Evolutionary conservation across 2,888 invertebrate species (phyloP).

Genomic region (Hypsopygia costalis): DNA sequence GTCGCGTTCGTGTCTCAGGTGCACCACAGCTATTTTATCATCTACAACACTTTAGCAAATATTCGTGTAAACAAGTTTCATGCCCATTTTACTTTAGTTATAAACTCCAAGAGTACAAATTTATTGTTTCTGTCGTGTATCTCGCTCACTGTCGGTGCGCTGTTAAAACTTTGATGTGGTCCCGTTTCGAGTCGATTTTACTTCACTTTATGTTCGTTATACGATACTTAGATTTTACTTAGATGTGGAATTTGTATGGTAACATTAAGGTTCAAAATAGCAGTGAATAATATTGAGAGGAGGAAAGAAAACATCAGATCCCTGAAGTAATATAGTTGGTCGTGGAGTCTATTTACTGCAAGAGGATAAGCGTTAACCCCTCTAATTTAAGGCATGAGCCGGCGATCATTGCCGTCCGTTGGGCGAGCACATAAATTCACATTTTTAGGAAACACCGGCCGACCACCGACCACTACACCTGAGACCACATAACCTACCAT

Average conservation of each 20-base stretch:
- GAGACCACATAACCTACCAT: constrained; percentile 58
- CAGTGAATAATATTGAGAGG: constrained; percentile 48
- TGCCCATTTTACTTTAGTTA: constrained; percentile 53
- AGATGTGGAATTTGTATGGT: constrained; percentile 15
- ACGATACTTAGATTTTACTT: constrained; percentile 6
- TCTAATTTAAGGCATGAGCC: constrained; percentile 75
- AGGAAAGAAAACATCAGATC: constrained; percentile 35
- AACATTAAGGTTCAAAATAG: constrained; percentile 41
- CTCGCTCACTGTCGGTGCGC: constrained; percentile 28
- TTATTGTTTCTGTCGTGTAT: constrained; percentile 39
- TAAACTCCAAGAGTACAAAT: constrained; percentile 43
- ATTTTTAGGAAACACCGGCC: constrained; percentile 66
- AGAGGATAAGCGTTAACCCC: constrained; percentile 72
- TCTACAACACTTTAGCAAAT: constrained; percentile 57
- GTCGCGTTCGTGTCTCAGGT: constrained; percentile 54
- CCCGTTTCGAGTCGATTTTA: constrained; percentile 12
- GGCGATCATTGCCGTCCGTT: constrained; percentile 70
- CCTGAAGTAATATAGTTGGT: constrained; percentile 60
- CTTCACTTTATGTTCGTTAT: constrained; percentile 15
- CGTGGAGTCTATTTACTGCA: constrained; percentile 65
- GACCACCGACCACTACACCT: constrained; percentile 48
- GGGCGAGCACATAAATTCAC: constrained; percentile 71
- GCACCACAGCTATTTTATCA: constrained; percentile 61
- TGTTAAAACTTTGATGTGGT: constrained; percentile 37
- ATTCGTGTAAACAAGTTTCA: constrained; percentile 55